These are phyloP conservation scores for Eupeodes luniger DNA, from an alignment of 2,888 invertebrate species.

Conservation along the genomic window DNA sequence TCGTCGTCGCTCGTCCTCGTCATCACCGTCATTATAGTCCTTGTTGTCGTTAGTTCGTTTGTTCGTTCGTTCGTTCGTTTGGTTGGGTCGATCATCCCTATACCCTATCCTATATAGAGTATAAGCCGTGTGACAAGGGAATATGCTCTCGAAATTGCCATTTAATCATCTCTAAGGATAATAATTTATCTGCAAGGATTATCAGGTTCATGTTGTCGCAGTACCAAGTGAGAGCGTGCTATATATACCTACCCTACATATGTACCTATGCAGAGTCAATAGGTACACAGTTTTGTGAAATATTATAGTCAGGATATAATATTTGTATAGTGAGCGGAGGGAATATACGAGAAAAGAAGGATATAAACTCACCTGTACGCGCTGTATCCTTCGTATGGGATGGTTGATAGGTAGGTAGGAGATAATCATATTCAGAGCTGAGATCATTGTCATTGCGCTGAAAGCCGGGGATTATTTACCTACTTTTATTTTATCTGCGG, in stretches of 20 bases:
- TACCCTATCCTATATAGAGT: background rate
- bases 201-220: constrained; percentile 60
- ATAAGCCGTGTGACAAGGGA: constrained; percentile 47
- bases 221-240: background rate
- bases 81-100: constrained; percentile 13
- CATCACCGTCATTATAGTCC: background rate
- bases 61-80: background rate
- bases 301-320: background rate
- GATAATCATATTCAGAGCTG: constrained; percentile 50
- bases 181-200: constrained; percentile 71
- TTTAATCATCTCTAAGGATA: constrained; percentile 68
- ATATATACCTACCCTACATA: background rate
- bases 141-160: constrained; percentile 59
- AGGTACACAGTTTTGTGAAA: constrained; percentile 8
- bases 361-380: constrained; percentile 6
- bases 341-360: background rate
- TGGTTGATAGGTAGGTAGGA: background rate
- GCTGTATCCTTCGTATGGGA: background rate
- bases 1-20: background rate
- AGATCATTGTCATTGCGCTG: constrained; percentile 49
- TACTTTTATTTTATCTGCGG: constrained; percentile 9
- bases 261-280: constrained; percentile 21
- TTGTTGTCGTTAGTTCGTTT: background rate
- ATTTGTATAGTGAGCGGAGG: constrained; percentile 5
- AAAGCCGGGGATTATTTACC: constrained; percentile 43